Base-by-base conservation (phyloP, 2,888 invertebrate species). In the Xanthorhoe spadicearia region DNA sequence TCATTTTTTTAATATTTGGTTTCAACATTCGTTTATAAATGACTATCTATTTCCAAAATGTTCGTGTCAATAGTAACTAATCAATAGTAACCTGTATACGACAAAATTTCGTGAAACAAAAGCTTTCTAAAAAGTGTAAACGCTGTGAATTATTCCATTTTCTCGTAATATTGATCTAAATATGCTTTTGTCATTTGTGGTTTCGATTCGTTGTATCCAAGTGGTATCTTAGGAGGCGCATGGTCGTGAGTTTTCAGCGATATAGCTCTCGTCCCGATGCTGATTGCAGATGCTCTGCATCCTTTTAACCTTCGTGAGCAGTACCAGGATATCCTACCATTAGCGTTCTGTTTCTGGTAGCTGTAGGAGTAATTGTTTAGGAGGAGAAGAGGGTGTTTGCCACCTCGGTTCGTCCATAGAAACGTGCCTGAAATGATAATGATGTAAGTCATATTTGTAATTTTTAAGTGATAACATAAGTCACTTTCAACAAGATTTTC, bases 251-350 rank as follows among this genome's bases (percentile, higher is more conserved):
- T 77, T 28, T 89, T 90, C 48, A 81, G 77, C 0, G 84, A 71
- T 48, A 77, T 78, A 0, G 83, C 86, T 60, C 70, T 79, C 6
- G 80, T 80, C 0, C 90, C 91, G 28, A 88, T 74, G 67, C 90
- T 92, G 59, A 89, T 84, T 0, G 91, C 92, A 0, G 90, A 85
- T 1, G 90, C 89, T 53, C 85, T 83, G 74, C 93, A 93, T 0
- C 93, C 93, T 58, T 88, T 90, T 53, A 92, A 76, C 63, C 92
- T 84, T 69, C 90, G 77, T 0, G 93, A 93, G 69, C 93, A 93
- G 74, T 92, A 92, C 93, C 93, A 93, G 23, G 89, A 88, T 68
- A 90, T 78, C 51, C 90, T 81, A 1, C 92, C 92, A 69, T 91
- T 85, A 8, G 88, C 92, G 69, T 92, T 92, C 67, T 83, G 82